These are phyloP conservation scores for Lethenteron camtschaticum DNA, from an alignment of 2,113 vertebrate genomes.

Conservation along the genomic window DNA sequence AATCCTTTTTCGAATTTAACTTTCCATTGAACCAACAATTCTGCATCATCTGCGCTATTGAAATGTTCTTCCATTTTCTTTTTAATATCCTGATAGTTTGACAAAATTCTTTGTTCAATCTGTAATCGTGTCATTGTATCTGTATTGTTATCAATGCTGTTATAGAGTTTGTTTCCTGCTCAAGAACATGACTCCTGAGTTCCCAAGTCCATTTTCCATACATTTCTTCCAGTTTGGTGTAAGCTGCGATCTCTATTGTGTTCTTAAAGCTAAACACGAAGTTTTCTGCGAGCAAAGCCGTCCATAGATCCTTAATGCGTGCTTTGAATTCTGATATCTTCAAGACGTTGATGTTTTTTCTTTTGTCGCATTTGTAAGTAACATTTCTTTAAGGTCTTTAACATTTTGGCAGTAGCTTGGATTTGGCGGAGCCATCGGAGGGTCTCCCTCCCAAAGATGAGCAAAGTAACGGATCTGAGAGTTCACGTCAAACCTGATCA, in stretches of 20 bases:
- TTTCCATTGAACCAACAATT: conserved; percentile 22
- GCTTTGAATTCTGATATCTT: conserved; percentile 16
- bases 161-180: conserved; percentile 17
- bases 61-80: conserved; percentile 17
- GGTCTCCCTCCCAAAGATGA: conserved; percentile 24
- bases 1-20: conserved; percentile 11
- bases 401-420: conserved; percentile 21
- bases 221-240: conserved; percentile 16
- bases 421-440: conserved; percentile 26
- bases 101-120: conserved; percentile 8
- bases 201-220: conserved; percentile 19
- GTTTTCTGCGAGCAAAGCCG: conserved; percentile 19
- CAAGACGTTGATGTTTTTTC: conserved; percentile 5
- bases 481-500: conserved; percentile 21
- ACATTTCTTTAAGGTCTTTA: conserved; percentile 18
- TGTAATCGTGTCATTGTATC: not conserved
- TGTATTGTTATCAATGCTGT: conserved; percentile 15
- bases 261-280: conserved; percentile 29
- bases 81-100: conserved; percentile 9
- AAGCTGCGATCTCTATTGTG: conserved; percentile 17
- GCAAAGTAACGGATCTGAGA: conserved; percentile 23
- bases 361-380: conserved; percentile 15
- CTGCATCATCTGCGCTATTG: conserved; percentile 15
- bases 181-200: conserved; percentile 18
- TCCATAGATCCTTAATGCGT: conserved; percentile 19